phyloP scores from a whole-genome alignment of 1,140 invertebrate genomes.

The Drosophila azteca region DNA sequence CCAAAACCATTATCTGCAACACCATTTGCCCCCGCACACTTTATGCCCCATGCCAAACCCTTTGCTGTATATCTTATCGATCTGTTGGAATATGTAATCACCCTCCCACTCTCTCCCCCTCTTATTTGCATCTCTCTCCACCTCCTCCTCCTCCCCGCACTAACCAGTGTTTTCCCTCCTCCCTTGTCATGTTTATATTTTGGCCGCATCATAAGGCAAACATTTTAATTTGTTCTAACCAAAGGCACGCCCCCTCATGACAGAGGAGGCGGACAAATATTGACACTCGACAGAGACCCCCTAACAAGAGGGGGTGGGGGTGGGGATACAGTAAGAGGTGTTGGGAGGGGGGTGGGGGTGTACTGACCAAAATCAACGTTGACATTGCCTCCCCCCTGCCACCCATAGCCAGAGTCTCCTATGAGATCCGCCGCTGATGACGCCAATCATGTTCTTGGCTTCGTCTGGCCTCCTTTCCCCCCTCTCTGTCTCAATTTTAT shows the following conservation, averaged over 20 bases:
- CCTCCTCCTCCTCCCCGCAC: not conserved
- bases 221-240: constrained; percentile 69
- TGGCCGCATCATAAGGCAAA: constrained; percentile 71
- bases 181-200: constrained; percentile 43
- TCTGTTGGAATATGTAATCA: not conserved
- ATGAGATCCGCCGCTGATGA: constrained; percentile 45
- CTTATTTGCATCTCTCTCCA: constrained; percentile 31
- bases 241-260: constrained; percentile 28
- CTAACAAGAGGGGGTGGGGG: too few species aligned
- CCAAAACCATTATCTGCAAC: too few species aligned
- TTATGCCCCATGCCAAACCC: too few species aligned
- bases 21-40: too few species aligned
- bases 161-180: too few species aligned
- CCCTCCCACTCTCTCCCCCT: not conserved
- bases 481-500: constrained; percentile 10
- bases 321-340: too few species aligned
- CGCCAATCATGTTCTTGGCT: constrained; percentile 53
- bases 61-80: constrained; percentile 27
- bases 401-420: constrained; percentile 1
- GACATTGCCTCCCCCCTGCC: constrained; percentile 4
- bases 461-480: not conserved
- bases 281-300: constrained; percentile 67
- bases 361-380: constrained; percentile 51
- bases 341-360: constrained; percentile 18
- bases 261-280: constrained; percentile 57